Base-by-base conservation (phyloP, 2,113 vertebrate species). In the Cynoglossus semilaevis region DNA sequence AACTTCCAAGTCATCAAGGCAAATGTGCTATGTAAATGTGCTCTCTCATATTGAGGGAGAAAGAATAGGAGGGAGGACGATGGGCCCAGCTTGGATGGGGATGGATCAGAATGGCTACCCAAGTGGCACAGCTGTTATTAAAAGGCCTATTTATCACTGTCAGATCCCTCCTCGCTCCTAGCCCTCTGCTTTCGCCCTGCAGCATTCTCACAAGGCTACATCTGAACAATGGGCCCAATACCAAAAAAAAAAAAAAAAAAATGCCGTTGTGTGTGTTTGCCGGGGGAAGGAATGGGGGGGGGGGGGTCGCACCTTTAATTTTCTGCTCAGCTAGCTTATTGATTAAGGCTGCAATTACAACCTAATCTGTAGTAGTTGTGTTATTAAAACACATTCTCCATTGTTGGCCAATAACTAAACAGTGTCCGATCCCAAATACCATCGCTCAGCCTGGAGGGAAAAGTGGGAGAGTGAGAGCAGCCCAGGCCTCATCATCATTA, bases 391-490 rank as follows among this genome's bases (percentile, higher is more conserved):
- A 90, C 88, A 87, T 82, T 86, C 82, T 81, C 87, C 82, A 88
- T 91, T 91, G 90, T 88, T 91, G 91, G 89, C 89, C 90, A 92
- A 91, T 91, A 92, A 91, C 89, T 92, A 92, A 92, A 91, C 87
- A 86, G 87, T 77, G 87, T 89, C 84, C 77, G 77, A 89, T 90
- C 88, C 82, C 79, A 89, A 87, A 85, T 86, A 83, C 87, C 81
- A 85, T 86, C 76, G 70, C 81, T 83, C 80, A 86, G 90, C 91
- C 87, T 85, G 70, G 63, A 90, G 89, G 90, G 88, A 89, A 85
- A 86, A 73, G 74, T 12, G 40, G 38, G 76, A 74, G 67, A 74
- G 62, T 10, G 42, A 47, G 75, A 77, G 71, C 45, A 38, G 80
- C 71, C 62, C 36, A 73, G 73, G 67, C 66, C 82, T 85, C 82